Percentiles rank a stretch among this genome's conserved stretches.
These are phyloP conservation scores for Phymatocera aterrima DNA, from an alignment of 2,888 invertebrate genomes.

Conservation along the genomic window DNA sequence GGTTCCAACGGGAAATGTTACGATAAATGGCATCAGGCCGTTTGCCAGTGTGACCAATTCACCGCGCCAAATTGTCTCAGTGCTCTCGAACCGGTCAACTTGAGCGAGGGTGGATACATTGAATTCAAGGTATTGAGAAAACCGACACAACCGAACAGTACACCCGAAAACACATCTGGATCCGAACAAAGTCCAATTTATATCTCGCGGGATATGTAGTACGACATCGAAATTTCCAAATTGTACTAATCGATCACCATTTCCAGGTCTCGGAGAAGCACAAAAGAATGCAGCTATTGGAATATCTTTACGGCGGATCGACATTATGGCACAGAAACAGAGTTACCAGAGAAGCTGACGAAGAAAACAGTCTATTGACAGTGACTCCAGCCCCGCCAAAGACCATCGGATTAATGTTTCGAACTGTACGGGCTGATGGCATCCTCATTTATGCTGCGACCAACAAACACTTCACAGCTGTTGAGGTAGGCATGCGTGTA, in stretches of 20 bases:
- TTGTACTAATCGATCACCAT: slow-evolving; percentile 12
- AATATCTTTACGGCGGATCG: slow-evolving; percentile 85
- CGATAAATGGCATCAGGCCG: slow-evolving; percentile 89
- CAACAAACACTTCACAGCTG: slow-evolving; percentile 89
- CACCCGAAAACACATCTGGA: not conserved
- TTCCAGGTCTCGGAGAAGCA: slow-evolving; percentile 86
- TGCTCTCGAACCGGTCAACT: slow-evolving; percentile 87
- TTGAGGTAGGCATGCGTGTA: slow-evolving; percentile 78
- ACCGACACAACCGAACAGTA: slow-evolving; percentile 44
- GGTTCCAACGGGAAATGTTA: slow-evolving; percentile 84
- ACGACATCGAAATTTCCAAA: not conserved
- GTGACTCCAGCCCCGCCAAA: slow-evolving; percentile 79
- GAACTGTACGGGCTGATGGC: slow-evolving; percentile 87
- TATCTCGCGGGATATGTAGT: not conserved
- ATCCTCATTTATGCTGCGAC: slow-evolving; percentile 91
- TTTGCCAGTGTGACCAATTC: slow-evolving; percentile 84
- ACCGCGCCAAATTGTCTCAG: slow-evolving; percentile 88
- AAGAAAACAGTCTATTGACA: slow-evolving; percentile 57
- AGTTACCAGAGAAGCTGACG: slow-evolving; percentile 57
- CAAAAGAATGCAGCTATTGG: slow-evolving; percentile 90
- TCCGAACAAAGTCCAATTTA: not conserved
- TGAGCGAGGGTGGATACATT: slow-evolving; percentile 87
- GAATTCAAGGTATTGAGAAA: slow-evolving; percentile 78
- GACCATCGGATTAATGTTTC: slow-evolving; percentile 86
- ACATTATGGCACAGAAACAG: slow-evolving; percentile 80